phyloP scores from a whole-genome alignment of 2,888 invertebrate species.

The Seira musarum region DNA sequence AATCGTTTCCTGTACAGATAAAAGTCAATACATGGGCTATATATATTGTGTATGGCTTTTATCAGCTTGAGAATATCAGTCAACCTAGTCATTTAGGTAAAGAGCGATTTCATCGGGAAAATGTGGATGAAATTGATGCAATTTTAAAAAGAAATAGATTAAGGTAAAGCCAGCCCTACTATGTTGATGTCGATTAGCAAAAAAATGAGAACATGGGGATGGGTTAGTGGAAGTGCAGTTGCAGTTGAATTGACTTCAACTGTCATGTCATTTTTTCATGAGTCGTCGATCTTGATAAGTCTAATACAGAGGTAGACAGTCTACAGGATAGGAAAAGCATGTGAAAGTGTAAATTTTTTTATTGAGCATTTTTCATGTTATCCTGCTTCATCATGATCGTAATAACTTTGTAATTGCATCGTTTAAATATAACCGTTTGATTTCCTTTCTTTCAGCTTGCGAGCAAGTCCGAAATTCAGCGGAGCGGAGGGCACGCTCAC shows the following conservation, averaged over 20 bases:
- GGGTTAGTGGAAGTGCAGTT: background rate
- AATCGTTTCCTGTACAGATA: too few species aligned
- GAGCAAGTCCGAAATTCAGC: slow-evolving; percentile 79
- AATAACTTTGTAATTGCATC: slow-evolving; percentile 23
- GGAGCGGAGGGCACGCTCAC: slow-evolving; percentile 76
- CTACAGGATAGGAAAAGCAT: background rate
- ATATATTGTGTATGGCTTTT: too few species aligned
- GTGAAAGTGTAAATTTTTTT: background rate
- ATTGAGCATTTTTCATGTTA: background rate
- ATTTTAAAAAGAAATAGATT: too few species aligned
- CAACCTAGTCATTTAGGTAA: too few species aligned
- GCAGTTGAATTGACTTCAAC: too few species aligned
- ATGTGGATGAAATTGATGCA: too few species aligned
- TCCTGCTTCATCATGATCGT: background rate
- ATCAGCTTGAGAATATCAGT: too few species aligned
- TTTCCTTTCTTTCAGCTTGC: slow-evolving; percentile 76
- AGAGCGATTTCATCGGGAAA: too few species aligned
- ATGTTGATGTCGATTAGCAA: background rate
- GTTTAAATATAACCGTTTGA: too few species aligned
- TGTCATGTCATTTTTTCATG: background rate
- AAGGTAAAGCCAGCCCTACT: too few species aligned
- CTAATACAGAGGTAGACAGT: background rate
- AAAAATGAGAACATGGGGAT: background rate
- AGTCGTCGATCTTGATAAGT: background rate
- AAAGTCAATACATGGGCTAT: too few species aligned